phyloP scores from a whole-genome alignment of 1,140 invertebrate genomes.

The Penaeus japonicus region DNA sequence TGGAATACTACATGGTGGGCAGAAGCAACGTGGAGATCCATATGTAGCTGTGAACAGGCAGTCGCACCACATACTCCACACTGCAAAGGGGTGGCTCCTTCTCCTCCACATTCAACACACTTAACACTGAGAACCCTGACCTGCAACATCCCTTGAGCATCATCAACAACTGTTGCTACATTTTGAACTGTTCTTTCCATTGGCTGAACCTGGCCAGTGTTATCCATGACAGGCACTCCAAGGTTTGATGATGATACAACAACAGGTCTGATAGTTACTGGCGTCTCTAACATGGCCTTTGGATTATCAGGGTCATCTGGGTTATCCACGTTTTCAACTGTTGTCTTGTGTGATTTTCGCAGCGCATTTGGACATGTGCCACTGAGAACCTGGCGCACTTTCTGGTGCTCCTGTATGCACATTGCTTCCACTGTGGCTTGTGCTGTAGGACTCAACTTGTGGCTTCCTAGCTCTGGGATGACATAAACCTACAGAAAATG shows the following conservation, averaged over 20 bases:
- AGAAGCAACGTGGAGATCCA: constrained; percentile 23
- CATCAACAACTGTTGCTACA: neutral
- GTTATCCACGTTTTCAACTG: too few species aligned
- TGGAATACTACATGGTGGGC: constrained; percentile 36
- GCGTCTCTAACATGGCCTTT: neutral
- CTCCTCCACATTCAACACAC: constrained; percentile 1
- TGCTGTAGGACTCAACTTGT: neutral
- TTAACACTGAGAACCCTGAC: neutral
- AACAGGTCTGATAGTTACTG: neutral
- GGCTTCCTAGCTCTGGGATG: neutral
- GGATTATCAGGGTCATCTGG: too few species aligned
- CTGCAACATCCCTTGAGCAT: neutral
- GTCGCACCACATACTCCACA: neutral
- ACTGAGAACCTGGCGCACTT: neutral
- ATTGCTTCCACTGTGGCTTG: neutral
- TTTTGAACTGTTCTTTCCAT: neutral
- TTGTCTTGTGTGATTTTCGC: too few species aligned
- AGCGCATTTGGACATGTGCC: too few species aligned
- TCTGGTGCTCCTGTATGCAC: neutral
- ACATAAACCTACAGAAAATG: neutral
- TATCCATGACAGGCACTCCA: neutral
- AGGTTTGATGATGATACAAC: neutral
- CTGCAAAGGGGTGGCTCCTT: neutral
- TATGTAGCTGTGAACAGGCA: constrained; percentile 13
- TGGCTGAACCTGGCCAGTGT: neutral